phyloP scores from a whole-genome alignment of 2,888 invertebrate genomes.

The Philonicus albiceps region DNA sequence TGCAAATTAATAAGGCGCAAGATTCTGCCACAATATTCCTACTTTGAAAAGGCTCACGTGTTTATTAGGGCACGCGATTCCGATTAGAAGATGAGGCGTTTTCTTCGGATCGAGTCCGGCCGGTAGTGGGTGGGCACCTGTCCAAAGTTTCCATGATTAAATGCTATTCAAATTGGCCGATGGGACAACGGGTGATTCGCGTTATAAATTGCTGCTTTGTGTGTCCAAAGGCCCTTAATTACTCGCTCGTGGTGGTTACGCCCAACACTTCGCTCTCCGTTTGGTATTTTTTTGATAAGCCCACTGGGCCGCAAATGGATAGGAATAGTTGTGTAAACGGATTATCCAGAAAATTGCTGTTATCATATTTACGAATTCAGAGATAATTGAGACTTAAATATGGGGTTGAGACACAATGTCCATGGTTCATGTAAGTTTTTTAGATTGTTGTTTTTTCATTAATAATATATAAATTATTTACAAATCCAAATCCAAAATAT shows the following conservation, averaged over 20 bases:
- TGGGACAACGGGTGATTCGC: background rate
- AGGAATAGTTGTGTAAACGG: background rate
- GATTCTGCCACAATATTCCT: background rate
- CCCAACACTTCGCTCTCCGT: background rate
- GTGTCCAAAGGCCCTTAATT: background rate
- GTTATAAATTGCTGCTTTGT: background rate
- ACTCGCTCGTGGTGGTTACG: background rate
- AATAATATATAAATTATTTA: too few species aligned
- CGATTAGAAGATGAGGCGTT: background rate
- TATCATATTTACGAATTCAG: background rate
- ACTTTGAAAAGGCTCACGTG: background rate
- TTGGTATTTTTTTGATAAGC: background rate
- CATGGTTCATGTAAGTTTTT: background rate
- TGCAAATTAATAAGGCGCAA: background rate
- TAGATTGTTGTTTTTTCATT: too few species aligned
- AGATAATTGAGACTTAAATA: background rate
- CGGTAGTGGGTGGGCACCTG: background rate
- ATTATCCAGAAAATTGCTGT: background rate
- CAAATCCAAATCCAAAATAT: too few species aligned
- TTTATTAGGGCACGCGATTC: background rate
- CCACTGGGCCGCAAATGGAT: background rate
- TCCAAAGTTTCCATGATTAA: background rate
- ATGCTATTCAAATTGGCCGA: background rate
- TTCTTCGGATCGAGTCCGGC: background rate
- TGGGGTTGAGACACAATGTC: background rate